A percentile compares a stretch with the other conserved stretches of the same genome.
Conservation (phyloP, 2,888 invertebrate genomes). For the Aspidapion aeneum region DNA sequence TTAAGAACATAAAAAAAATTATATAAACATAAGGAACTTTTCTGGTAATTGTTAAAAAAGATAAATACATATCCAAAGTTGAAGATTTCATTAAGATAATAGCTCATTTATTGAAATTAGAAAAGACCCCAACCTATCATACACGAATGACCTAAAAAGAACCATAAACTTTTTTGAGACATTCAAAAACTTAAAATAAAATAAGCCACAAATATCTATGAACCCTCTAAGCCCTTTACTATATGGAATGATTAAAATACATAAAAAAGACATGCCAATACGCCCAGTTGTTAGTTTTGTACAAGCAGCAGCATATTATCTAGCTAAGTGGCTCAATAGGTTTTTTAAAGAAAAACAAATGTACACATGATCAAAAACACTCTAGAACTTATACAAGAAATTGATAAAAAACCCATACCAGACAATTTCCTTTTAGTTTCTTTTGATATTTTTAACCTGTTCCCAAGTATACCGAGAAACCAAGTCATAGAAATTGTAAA, state of each 20-base stretch:
- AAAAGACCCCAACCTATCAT: neutral
- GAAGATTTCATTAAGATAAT: neutral
- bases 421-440: neutral
- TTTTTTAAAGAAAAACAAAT: constrained; percentile 1
- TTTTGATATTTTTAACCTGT: neutral
- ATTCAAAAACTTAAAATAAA: neutral
- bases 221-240: constrained; percentile 1
- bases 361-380: constrained; percentile 2
- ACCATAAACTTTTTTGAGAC: neutral
- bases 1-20: neutral
- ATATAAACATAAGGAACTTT: neutral
- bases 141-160: neutral
- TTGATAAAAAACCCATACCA: neutral
- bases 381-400: neutral
- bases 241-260: constrained; percentile 11
- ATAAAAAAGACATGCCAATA: constrained; percentile 12
- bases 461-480: constrained; percentile 2
- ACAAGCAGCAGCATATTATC: constrained; percentile 7
- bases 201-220: neutral
- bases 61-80: neutral
- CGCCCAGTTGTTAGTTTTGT: constrained; percentile 11
- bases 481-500: neutral
- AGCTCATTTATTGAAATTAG: neutral
- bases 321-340: constrained; percentile 4
- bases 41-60: neutral